Base-by-base conservation (phyloP, 30 jellyfish, hydroid and myxozoan species). In the Catostylus mosaicus region DNA sequence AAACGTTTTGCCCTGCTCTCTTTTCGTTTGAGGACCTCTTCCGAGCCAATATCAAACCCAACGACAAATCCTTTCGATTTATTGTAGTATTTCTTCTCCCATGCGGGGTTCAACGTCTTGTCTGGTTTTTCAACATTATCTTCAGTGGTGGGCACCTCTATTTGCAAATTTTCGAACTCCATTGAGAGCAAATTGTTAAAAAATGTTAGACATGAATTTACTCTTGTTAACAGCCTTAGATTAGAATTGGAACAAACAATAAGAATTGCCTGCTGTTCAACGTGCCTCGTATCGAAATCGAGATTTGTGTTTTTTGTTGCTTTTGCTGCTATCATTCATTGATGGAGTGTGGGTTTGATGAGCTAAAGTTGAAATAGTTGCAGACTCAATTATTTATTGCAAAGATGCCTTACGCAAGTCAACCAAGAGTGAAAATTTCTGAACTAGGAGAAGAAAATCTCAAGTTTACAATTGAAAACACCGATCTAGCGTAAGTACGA, bases 361-460 rank as follows among this genome's bases (percentile, higher is more conserved):
- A n/a, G n/a, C n/a, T n/a, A n/a, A n/a, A n/a, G n/a, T n/a, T n/a
- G n/a, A n/a, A n/a, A n/a, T n/a, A n/a, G n/a, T n/a, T n/a, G n/a
- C n/a, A n/a, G 2, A 18, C 24, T 50, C 26, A 50, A 5, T 50
- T 16, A 50, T 9, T 50, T 27, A 3, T 8, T 50, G 4, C 24
- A 14, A 87, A 65, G 52, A 95, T 95, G 99, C 99, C 99, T 14
- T 95, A 95, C 73, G 99, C 99, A 20, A 95, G 99, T 75, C 99
- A 95, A 52, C 99, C 99, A 11, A 84, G 89, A n/a, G 96, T 84
- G 30, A 95, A 88, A 38, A 78, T 95, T 8, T 67, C 96, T 1
- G 97, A 95, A 73, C 66, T 89, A n/a, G 59, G 94, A 24, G 99
- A 89, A 30, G 97, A 95, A 73, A 95, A 95, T 72, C 40, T 95